phyloP scores from a whole-genome alignment of 2,888 invertebrate species.

The Drosophila diplacantha region DNA sequence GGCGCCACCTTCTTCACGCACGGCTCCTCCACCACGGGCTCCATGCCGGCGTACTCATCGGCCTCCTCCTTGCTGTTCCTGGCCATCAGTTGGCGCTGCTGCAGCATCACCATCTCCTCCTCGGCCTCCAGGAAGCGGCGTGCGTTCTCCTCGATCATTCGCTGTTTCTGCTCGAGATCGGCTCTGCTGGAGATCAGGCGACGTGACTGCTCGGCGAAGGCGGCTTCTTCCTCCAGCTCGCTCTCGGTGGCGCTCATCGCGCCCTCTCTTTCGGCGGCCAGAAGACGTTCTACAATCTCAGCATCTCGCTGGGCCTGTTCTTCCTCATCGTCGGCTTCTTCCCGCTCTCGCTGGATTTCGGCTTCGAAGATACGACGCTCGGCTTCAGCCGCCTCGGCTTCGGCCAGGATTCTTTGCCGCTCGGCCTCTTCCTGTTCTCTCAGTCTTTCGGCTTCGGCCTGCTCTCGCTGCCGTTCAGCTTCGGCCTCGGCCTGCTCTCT shows the following conservation, averaged over 20 bases:
- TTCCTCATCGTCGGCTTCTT: conserved; percentile 48
- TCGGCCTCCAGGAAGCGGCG: conserved; percentile 74
- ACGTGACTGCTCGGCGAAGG: conserved; percentile 40
- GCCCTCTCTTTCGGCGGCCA: conserved; percentile 59
- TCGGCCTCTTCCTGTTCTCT: conserved; percentile 31
- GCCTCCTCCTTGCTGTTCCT: conserved; percentile 41
- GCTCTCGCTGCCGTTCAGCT: conserved; percentile 30
- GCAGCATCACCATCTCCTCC: conserved; percentile 74
- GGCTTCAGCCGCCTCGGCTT: conserved; percentile 44
- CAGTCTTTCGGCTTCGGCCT: conserved; percentile 26
- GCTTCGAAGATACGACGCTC: conserved; percentile 46
- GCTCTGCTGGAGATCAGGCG: conserved; percentile 48
- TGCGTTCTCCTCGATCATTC: conserved; percentile 72
- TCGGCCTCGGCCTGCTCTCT: conserved; percentile 46
- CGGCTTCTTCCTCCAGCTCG: conserved; percentile 60
- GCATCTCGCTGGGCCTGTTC: conserved; percentile 54
- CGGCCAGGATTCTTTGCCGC: conserved; percentile 41
- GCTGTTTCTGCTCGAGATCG: conserved; percentile 62
- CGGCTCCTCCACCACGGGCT: conserved; percentile 64
- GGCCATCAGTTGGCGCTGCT: conserved; percentile 61
- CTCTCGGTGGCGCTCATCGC: conserved; percentile 61
- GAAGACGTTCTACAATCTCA: conserved; percentile 55
- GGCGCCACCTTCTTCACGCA: conserved; percentile 59
- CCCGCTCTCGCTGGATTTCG: conserved; percentile 31
- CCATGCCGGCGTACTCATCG: conserved; percentile 57